Conservation (phyloP, 2,888 invertebrate species). For the Cerceris ruficornis region DNA sequence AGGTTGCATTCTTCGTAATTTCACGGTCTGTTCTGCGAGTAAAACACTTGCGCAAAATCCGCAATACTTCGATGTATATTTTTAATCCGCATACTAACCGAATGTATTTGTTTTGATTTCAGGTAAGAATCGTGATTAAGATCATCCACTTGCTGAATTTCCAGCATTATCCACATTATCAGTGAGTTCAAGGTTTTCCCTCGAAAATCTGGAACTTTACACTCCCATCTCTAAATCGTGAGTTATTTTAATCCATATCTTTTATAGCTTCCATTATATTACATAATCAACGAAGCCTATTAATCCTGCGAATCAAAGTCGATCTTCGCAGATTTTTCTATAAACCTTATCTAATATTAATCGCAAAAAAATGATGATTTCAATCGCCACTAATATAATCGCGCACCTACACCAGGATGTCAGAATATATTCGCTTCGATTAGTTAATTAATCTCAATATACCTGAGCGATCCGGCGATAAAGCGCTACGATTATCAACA, state of each 20-base stretch:
- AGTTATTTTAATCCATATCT: conserved; percentile 36
- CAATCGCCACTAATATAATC: too few relatives aligned
- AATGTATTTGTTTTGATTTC: conserved; percentile 42
- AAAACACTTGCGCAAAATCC: too few relatives aligned
- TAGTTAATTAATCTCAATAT: too few relatives aligned
- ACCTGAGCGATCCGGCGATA: too few relatives aligned
- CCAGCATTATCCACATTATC: neutral
- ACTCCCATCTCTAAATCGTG: conserved; percentile 7
- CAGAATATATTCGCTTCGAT: too few relatives aligned
- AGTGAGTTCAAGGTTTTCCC: conserved; percentile 46
- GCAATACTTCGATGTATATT: neutral
- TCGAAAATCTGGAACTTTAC: neutral
- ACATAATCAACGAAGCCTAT: neutral
- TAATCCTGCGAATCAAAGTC: neutral
- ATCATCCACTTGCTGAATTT: neutral
- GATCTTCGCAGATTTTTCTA: too few relatives aligned
- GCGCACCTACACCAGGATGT: too few relatives aligned
- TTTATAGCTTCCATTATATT: conserved; percentile 31
- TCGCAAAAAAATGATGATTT: too few relatives aligned
- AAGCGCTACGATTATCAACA: too few relatives aligned
- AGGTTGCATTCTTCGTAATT: too few relatives aligned
- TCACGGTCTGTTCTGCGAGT: too few relatives aligned
- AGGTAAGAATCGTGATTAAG: conserved; percentile 49
- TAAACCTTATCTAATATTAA: too few relatives aligned
- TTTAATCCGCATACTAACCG: neutral